Percentiles rank a stretch among this genome's conserved stretches.
These are phyloP conservation scores for Addax nasomaculatus DNA, from an alignment of 2,113 vertebrate species.

Conservation along the genomic window DNA sequence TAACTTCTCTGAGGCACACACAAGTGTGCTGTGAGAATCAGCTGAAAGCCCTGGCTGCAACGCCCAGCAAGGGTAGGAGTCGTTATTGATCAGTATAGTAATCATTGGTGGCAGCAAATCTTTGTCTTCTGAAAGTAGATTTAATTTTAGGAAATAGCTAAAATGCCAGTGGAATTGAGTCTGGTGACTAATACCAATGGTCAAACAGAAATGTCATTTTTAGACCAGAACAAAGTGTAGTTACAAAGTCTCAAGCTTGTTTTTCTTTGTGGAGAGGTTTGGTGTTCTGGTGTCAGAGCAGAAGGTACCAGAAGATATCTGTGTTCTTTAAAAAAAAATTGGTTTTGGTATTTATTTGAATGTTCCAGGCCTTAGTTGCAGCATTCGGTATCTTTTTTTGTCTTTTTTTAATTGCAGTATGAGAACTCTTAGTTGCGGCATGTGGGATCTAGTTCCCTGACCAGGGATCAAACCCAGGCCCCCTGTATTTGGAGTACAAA, in stretches of 20 bases:
- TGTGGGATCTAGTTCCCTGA: not conserved
- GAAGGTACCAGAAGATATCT: not conserved
- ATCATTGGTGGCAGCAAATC: not conserved
- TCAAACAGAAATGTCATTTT: not conserved
- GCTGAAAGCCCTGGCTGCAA: not conserved
- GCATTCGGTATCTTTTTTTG: not conserved
- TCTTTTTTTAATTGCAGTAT: not conserved
- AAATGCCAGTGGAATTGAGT: not conserved
- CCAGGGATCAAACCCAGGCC: not conserved
- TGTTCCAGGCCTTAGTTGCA: not conserved
- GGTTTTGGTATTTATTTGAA: not conserved
- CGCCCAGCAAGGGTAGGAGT: accelerated
- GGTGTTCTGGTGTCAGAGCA: not conserved
- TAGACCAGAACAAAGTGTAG: not conserved
- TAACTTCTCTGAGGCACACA: not conserved
- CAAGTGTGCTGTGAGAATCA: too few species aligned
- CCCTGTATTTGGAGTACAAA: not conserved
- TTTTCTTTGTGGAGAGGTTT: not conserved
- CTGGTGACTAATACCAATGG: not conserved
- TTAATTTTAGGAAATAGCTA: not conserved
- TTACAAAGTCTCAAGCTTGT: not conserved
- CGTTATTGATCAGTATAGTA: not conserved
- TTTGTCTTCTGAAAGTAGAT: not conserved
- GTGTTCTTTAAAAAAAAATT: not conserved
- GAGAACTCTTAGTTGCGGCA: not conserved